Evolutionary conservation across 2,113 vertebrate species (phyloP), one percentile per base, ranked within the genome.

Genomic region (Anoura caudifer): DNA sequence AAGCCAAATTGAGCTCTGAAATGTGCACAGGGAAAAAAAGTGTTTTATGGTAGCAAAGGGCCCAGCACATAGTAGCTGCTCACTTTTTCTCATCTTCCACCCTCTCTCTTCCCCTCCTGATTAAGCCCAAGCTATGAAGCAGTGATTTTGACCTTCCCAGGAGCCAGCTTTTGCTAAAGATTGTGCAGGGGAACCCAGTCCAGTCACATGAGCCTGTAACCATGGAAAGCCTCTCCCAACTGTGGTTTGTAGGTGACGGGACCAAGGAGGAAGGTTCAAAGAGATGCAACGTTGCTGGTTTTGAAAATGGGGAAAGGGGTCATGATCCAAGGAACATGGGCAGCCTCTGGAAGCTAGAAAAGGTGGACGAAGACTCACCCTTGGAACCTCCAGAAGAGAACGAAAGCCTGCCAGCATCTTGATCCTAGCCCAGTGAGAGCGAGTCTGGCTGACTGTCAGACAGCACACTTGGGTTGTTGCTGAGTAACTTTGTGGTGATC

Each of bases 1-100:
- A 97, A 83, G 75, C 7, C 16, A 92, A 79, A 76, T 0, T 65
- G 45, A 67, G 28, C 11, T 91, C 76, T 43, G 67, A 70, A 70
- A 59, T 9, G 52, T 11, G 54, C 59, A 41, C 3, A 9, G 26
- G 59, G 19, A 38, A 61, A 33, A 59, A 50, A 50, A 76, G 75
- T 33, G 45, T 50, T 81, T 73, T 36, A 61, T 47, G 16, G 56
- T 31, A 41, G 12, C 52, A n/a, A 36, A 61, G 50, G 8, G 31
- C 63, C 45, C n/a, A n/a, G 22, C 22, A 79, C 13, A 2, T 6
- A 50, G 26, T 20, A 82, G 61, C 4, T 81, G 28, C 43, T 90
- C 36, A 22, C 14, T 81, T 31, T 47, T 45, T 15, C 54, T 75
- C 61, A 17, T 67, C 33, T 50, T 38, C 22, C 11, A 50, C 11